Evolutionary conservation across 2,888 invertebrate genomes (phyloP), one percentile per base, ranked within the genome.

Genomic region (Unio pictorum): DNA sequence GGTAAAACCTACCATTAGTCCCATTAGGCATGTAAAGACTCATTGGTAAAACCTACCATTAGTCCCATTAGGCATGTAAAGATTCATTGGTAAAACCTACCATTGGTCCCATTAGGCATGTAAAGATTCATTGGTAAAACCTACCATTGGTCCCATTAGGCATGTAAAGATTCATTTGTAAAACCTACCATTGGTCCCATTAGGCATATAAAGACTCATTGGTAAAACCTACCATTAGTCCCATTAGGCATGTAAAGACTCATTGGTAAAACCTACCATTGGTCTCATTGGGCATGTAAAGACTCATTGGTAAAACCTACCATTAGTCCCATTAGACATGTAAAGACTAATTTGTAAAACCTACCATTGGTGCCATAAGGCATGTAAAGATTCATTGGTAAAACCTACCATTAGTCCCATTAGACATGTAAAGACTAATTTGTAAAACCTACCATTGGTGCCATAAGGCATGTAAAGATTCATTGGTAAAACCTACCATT

Each of bases 161-260:
- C 17, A 26, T 11, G 11, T 8, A 45, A 45, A 15, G 45, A 15
- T 11, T 15, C 0, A 15, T 11, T 15, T 18, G 45, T 59, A 11
- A 59, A 17, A 71, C 84, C 73, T 78, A 87, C 87, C 63, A 77
- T 69, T n/a, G 82, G 75, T 64, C 84, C 86, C 0, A 77, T 65
- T 26, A 67, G 70, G 18, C 17, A 26, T 11, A 2, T 8, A 45
- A 45, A 15, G 45, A 15, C 15, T 15, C 2, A 15, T 11, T 15
- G 59, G 45, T 59, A 11, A 59, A 17, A 71, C 84, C 73, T 23
- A 23, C 23, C 23, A 23, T 23, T 23, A 0, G 23, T 23, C 23
- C 26, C 59, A 58, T 26, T 8, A 4, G 26, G 18, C 17, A 26
- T 11, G 11, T 8, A 45, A 45, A 15, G 45, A 15, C 45, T 15